These are phyloP conservation scores for Colaptes auratus DNA, from an alignment of 2,113 vertebrate genomes.

Conservation along the genomic window DNA sequence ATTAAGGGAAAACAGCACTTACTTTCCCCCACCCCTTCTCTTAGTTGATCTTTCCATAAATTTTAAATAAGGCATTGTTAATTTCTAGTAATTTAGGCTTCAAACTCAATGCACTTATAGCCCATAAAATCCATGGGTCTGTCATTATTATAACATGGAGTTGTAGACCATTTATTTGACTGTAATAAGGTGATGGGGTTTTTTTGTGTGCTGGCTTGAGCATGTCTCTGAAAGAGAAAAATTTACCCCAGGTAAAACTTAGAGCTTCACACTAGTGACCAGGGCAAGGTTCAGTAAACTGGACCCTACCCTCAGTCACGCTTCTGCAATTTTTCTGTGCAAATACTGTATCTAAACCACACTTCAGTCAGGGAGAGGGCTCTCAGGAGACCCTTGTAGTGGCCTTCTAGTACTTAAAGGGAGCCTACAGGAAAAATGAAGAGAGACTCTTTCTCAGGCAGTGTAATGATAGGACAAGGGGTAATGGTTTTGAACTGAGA, in stretches of 20 bases:
- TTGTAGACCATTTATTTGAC: neutral
- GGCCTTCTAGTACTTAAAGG: no score
- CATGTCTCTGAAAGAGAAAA: neutral
- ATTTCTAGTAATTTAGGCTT: neutral
- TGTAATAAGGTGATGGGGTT: neutral
- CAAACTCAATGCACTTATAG: neutral
- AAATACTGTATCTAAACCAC: neutral
- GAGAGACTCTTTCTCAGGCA: no score
- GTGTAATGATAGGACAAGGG: no score
- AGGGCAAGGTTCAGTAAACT: neutral
- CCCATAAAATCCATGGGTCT: neutral
- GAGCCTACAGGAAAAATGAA: no score
- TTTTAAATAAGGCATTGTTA: neutral
- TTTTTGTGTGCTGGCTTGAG: neutral
- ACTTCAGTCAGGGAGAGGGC: neutral
- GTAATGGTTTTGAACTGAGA: no score
- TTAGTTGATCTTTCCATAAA: neutral
- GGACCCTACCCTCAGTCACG: neutral
- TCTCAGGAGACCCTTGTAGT: no score
- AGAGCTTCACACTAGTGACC: neutral
- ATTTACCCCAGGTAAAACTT: neutral
- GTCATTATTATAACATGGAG: neutral
- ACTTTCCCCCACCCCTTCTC: neutral
- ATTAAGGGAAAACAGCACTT: neutral
- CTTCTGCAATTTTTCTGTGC: neutral